Percentiles rank a stretch among this genome's conserved stretches.
Evolutionary conservation across 2,888 invertebrate genomes (phyloP).

Genomic region (Latrodectus elegans): DNA sequence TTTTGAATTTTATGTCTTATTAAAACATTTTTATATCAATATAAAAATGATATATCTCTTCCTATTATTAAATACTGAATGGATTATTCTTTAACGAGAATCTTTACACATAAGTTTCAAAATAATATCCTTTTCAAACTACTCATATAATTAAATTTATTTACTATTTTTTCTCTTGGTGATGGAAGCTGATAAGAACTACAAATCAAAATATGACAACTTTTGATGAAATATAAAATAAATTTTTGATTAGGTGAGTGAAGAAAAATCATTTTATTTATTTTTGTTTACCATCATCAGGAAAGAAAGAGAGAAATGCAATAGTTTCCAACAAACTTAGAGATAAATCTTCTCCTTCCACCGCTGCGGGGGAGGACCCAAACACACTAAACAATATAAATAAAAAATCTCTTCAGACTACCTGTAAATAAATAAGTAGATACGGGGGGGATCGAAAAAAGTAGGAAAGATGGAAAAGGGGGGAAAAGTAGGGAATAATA

Average conservation of each 20-base stretch:
- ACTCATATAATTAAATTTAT: too few relatives aligned
- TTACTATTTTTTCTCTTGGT: background rate
- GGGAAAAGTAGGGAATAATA: background rate
- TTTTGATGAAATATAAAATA: background rate
- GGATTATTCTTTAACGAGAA: too few relatives aligned
- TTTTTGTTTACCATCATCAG: background rate
- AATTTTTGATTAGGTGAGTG: background rate
- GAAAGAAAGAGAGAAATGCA: background rate
- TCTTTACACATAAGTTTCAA: too few relatives aligned
- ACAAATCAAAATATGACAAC: background rate
- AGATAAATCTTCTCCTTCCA: background rate
- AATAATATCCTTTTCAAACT: too few relatives aligned
- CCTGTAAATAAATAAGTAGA: constrained; percentile 48
- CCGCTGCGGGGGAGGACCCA: background rate
- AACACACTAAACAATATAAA: background rate
- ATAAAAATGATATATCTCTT: too few relatives aligned
- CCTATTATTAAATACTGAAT: too few relatives aligned
- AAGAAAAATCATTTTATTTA: background rate
- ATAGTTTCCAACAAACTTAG: background rate
- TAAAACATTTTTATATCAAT: too few relatives aligned
- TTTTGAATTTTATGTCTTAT: too few relatives aligned
- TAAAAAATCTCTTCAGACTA: constrained; percentile 13
- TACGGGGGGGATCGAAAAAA: background rate
- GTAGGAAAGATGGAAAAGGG: background rate
- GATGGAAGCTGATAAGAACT: background rate